Evolutionary conservation across 2,888 invertebrate genomes (phyloP).

Genomic region (Clostera curtula): DNA sequence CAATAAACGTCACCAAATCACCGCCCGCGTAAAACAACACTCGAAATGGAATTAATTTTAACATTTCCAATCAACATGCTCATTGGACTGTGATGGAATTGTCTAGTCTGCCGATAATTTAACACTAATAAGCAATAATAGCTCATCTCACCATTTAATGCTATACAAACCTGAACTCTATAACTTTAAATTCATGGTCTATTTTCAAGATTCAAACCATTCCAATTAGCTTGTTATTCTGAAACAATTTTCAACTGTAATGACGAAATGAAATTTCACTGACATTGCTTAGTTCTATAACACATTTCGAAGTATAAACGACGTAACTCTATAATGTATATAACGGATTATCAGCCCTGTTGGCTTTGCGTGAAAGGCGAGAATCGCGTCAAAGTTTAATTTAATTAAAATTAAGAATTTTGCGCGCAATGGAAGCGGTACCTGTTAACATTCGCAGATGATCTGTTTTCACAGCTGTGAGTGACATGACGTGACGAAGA

Average conservation of each 20-base stretch:
- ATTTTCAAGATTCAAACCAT: not conserved
- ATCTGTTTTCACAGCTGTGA: constrained; percentile 25
- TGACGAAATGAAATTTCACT: constrained; percentile 39
- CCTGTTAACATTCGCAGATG: constrained; percentile 25
- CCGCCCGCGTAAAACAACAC: too few relatives aligned
- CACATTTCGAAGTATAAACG: constrained; percentile 18
- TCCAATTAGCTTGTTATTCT: not conserved
- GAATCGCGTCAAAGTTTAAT: constrained; percentile 13
- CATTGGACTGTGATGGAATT: constrained; percentile 30
- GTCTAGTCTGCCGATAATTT: constrained; percentile 26
- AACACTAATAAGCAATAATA: not conserved
- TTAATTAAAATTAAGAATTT: constrained; percentile 39
- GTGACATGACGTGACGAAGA: too few relatives aligned
- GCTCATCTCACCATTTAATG: not conserved
- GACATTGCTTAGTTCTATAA: constrained; percentile 18
- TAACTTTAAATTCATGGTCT: not conserved
- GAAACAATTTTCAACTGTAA: constrained; percentile 14
- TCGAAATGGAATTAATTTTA: constrained; percentile 22
- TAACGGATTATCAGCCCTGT: constrained; percentile 14
- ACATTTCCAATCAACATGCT: constrained; percentile 26
- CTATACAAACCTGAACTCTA: not conserved
- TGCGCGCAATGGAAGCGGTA: constrained; percentile 23
- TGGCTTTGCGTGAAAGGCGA: constrained; percentile 6
- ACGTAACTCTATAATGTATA: constrained; percentile 11
- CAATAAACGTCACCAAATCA: too few relatives aligned